Percentiles rank a stretch among this genome's conserved stretches.
phyloP scores from a whole-genome alignment of 2,113 vertebrate species.

The Camelus dromedarius region DNA sequence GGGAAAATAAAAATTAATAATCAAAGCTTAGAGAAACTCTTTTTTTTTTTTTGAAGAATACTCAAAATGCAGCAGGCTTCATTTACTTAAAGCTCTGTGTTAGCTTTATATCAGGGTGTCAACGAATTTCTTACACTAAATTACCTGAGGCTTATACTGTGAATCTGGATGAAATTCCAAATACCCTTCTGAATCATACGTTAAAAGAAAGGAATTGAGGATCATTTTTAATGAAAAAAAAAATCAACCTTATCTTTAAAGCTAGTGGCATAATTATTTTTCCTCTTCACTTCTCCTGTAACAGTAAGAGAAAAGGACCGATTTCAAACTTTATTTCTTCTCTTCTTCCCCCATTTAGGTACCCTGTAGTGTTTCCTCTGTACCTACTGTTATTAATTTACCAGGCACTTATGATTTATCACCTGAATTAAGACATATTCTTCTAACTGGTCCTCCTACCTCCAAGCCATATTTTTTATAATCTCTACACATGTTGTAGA shows the following conservation, averaged over 20 bases:
- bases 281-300: neutral
- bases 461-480: neutral
- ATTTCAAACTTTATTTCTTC: neutral
- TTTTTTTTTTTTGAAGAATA: neutral
- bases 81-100: neutral
- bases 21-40: neutral
- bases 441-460: neutral
- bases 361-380: neutral
- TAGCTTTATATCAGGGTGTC: neutral
- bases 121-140: neutral
- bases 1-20: neutral
- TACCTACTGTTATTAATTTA: neutral
- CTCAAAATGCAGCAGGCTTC: neutral
- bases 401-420: neutral
- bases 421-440: neutral
- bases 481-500: neutral
- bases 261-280: neutral
- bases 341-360: neutral
- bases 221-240: neutral
- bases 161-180: neutral
- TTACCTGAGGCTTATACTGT: neutral
- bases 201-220: neutral
- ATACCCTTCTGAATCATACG: neutral
- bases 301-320: neutral
- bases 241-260: neutral